These are phyloP conservation scores for Sylvilagus bachmani DNA, from an alignment of 2,113 vertebrate genomes.

Conservation along the genomic window DNA sequence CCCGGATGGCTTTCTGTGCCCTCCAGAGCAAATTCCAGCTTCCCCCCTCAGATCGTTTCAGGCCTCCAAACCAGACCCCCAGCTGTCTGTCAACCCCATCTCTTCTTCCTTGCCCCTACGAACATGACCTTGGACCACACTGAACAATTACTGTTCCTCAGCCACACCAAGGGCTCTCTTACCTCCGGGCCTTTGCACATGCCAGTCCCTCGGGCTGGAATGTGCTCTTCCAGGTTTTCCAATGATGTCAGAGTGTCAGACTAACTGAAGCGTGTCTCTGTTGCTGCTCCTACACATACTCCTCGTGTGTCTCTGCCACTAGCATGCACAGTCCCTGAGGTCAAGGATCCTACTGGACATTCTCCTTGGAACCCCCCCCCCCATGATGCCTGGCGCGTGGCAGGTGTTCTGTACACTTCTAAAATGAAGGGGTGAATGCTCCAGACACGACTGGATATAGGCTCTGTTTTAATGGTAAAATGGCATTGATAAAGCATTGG, in stretches of 20 bases:
- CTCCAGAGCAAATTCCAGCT: neutral
- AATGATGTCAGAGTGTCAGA: fast-evolving
- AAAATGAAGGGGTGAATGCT: neutral
- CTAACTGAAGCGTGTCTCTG: neutral
- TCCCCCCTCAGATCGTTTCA: neutral
- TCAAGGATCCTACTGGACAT: neutral
- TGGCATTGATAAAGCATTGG: neutral
- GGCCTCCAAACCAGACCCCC: neutral
- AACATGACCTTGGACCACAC: neutral
- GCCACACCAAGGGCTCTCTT: neutral
- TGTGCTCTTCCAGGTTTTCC: neutral
- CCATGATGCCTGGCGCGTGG: neutral
- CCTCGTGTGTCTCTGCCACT: neutral
- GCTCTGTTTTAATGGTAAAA: neutral
- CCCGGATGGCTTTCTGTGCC: neutral
- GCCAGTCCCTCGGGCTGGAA: neutral
- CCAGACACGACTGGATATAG: neutral
- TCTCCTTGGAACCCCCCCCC: neutral
- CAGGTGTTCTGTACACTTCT: neutral
- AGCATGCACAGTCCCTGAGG: neutral
- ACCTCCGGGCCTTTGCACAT: neutral
- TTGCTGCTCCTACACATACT: neutral
- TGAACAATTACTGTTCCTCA: neutral
- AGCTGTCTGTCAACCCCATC: neutral
- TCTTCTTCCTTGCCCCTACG: neutral